Conservation (phyloP, 2,113 vertebrate species). For the Columba janthina region DNA sequence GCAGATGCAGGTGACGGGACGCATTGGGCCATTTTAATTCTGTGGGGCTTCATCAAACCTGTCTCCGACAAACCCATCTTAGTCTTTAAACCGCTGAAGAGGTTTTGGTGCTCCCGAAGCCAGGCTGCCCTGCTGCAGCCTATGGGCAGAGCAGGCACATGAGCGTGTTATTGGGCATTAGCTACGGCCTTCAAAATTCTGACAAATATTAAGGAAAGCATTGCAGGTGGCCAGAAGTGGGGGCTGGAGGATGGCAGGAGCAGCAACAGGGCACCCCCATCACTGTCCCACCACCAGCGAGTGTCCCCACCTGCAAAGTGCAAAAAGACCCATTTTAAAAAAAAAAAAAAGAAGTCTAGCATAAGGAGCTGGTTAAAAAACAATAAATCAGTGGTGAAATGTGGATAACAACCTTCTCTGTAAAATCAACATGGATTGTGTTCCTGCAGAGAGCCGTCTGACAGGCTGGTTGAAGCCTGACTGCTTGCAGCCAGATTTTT, state of each 20-base stretch:
- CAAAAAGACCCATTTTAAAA: constrained; percentile 55
- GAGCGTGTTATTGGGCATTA: constrained; percentile 60
- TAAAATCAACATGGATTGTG: constrained; percentile 87
- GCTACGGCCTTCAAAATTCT: constrained; percentile 72
- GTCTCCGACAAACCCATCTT: constrained; percentile 65
- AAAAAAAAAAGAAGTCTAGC: constrained; percentile 26
- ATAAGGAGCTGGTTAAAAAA: constrained; percentile 88
- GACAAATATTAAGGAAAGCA: constrained; percentile 74
- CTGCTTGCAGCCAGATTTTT: constrained; percentile 62
- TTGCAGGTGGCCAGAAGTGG: constrained; percentile 69
- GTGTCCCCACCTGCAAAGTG: constrained; percentile 47
- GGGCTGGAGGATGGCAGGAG: not conserved
- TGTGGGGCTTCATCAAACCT: constrained; percentile 75
- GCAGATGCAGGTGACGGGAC: constrained; percentile 87
- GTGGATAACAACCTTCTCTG: constrained; percentile 85
- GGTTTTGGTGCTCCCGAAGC: not conserved
- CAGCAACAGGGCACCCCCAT: not conserved
- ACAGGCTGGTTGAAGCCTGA: constrained; percentile 72
- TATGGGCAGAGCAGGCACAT: not conserved
- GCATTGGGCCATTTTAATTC: constrained; percentile 71
- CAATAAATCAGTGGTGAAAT: constrained; percentile 88
- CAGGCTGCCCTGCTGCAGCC: not conserved
- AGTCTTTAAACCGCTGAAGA: not conserved
- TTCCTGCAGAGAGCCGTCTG: constrained; percentile 81
- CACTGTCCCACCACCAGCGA: constrained; percentile 36